Evolutionary conservation across 2,888 invertebrate species (phyloP).

Genomic region (Tribolium freemani): DNA sequence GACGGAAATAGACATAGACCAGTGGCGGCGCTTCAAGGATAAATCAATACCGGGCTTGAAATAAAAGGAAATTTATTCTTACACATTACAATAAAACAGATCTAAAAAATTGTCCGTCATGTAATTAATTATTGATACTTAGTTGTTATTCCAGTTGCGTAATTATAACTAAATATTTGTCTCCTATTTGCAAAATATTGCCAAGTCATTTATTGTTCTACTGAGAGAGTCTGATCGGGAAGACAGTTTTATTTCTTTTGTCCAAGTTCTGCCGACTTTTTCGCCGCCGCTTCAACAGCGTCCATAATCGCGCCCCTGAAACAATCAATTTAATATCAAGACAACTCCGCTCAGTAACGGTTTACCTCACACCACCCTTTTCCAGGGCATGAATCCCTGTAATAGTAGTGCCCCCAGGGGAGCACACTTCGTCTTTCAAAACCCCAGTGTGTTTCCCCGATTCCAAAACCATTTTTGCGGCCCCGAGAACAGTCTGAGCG

Average conservation of each 20-base stretch:
- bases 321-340: conserved; percentile 1
- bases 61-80: neutral
- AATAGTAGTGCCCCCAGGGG: conserved; percentile 93
- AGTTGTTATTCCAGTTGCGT: neutral
- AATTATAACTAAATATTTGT: neutral
- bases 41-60: neutral
- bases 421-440: conserved; percentile 89
- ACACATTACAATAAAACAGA: neutral
- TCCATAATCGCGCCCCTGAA: conserved; percentile 82
- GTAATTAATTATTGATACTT: neutral
- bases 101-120: neutral
- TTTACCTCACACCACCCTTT: conserved; percentile 80
- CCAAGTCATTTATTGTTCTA: neutral
- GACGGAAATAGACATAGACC: neutral
- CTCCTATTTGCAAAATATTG: neutral
- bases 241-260: conserved; percentile 52
- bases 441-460: conserved; percentile 84
- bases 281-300: conserved; percentile 82
- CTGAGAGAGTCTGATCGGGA: neutral
- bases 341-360: neutral
- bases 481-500: conserved; percentile 87
- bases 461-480: conserved; percentile 84
- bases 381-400: conserved; percentile 87
- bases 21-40: conserved; percentile 6
- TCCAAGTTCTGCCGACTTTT: conserved; percentile 71